Evolutionary conservation across 2,888 invertebrate genomes (phyloP).

Genomic region (Tiphia femorata): DNA sequence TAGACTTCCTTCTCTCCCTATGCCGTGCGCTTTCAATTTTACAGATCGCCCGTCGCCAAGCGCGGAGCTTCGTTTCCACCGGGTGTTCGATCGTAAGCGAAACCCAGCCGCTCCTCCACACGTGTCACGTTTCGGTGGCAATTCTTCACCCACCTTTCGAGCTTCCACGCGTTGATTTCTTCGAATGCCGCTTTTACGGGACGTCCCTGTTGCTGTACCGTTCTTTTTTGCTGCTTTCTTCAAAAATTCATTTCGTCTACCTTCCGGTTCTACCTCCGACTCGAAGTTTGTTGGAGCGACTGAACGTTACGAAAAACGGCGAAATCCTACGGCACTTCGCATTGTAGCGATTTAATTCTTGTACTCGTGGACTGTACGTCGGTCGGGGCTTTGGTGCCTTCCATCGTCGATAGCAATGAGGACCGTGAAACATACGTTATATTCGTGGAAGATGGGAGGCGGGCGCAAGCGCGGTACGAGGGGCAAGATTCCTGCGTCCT

Average conservation of each 20-base stretch:
- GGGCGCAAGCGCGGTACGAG: conserved; percentile 1
- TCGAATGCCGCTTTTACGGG: conserved; percentile 28
- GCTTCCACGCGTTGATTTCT: no score
- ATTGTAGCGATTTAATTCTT: conserved; percentile 47
- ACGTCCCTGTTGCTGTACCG: background rate
- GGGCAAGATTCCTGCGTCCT: conserved; percentile 9
- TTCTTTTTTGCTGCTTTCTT: background rate
- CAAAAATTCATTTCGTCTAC: background rate
- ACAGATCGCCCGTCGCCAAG: no score
- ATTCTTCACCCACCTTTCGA: no score
- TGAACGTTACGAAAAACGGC: background rate
- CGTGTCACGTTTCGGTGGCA: no score
- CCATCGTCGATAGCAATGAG: conserved; percentile 9
- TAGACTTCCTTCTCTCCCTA: no score
- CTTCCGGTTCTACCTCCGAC: background rate
- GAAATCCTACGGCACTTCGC: conserved; percentile 7
- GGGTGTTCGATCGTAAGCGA: no score
- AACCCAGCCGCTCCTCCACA: no score
- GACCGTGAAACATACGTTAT: conserved; percentile 21
- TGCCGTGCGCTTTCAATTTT: no score
- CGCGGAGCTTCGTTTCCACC: no score
- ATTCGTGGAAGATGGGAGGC: conserved; percentile 8
- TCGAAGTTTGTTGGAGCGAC: conserved; percentile 3
- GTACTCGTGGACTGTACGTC: conserved; percentile 13
- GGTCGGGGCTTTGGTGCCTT: background rate